Evolutionary conservation across 2,113 vertebrate genomes (phyloP).

Genomic region (Blennius ocellaris): DNA sequence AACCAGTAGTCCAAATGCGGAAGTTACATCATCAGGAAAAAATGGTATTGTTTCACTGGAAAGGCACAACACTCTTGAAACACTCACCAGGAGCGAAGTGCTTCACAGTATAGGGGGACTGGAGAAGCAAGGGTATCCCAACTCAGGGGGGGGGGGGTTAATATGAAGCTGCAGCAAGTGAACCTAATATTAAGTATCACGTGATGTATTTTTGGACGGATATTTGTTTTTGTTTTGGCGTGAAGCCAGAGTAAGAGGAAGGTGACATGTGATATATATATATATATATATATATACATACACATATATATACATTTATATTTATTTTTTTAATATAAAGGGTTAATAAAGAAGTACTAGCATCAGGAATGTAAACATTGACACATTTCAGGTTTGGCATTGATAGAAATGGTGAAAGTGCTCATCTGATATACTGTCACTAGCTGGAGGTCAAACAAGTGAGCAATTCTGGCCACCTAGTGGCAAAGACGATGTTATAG

Average conservation of each 20-base stretch:
- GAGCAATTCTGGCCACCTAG: slow-evolving; percentile 69
- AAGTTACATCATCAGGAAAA: slow-evolving; percentile 85
- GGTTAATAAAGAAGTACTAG: too few relatives aligned
- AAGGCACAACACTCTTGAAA: slow-evolving; percentile 66
- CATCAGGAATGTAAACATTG: neutral
- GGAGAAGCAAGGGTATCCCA: neutral
- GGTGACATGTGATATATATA: neutral
- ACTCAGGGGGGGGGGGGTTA: slow-evolving; percentile 8
- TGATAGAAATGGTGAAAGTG: neutral
- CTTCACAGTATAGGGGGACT: neutral
- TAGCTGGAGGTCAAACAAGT: slow-evolving; percentile 7
- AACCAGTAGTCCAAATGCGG: slow-evolving; percentile 86
- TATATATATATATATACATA: too few relatives aligned
- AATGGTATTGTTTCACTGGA: slow-evolving; percentile 83
- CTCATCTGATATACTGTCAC: neutral
- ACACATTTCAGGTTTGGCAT: neutral
- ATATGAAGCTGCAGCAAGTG: neutral
- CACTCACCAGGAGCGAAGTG: slow-evolving; percentile 47
- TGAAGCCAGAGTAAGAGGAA: neutral
- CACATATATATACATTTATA: too few relatives aligned
- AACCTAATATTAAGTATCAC: neutral
- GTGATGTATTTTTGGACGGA: neutral
- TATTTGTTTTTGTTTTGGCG: neutral
- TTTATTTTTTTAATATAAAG: too few relatives aligned
- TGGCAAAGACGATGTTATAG: slow-evolving; percentile 39